Base-by-base conservation (phyloP, 2,888 invertebrate species). In the Theodoxus fluviatilis region DNA sequence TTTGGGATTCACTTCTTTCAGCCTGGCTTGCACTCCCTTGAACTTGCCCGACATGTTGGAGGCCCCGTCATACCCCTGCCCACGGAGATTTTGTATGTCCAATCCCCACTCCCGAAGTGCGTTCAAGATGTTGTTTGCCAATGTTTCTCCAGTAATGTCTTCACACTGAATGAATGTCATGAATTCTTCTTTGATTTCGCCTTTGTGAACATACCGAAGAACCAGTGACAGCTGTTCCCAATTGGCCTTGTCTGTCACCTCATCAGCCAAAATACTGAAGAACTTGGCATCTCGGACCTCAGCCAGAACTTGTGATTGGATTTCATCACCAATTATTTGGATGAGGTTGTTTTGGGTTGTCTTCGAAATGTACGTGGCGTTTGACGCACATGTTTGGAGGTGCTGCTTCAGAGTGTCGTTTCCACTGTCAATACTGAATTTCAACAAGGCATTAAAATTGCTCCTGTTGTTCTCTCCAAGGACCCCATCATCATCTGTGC, bases 301-400 rank as follows among this genome's bases (percentile, higher is more conserved):
- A 37, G 38, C 7, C 1, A 73, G 68, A 12, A 78, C 59, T 9
- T 49, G 57, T 43, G 57, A 28, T 38, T 38, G 25, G 15, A 76
- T 71, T 1, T 70, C n/a, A 6, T 72, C 43, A n/a, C 52, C 71
- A 71, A 70, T 69, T 9, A 74, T 28, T 18, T 43, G 38, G 1
- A 78, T 67, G 1, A 75, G 28, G 25, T 74, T 70, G 38, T 74
- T 78, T 69, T 76, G 76, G 35, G 73, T 74, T 15, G 68, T 70
- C 52, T 74, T 74, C 1, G 74, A 75, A 1, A 71, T 72, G 68
- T 75, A 75, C 22, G 57, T 73, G 3, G 31, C 71, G 28, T 65
- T 35, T 28, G 49, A n/a, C 12, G 37, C 65, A 12, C 43, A 61
- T 7, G 64, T 38, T 33, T 4, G 3, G 4, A 75, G 61, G 31